These are phyloP conservation scores for Hirtodrosophila histrioides DNA, from an alignment of 2,888 invertebrate species.

Conservation along the genomic window DNA sequence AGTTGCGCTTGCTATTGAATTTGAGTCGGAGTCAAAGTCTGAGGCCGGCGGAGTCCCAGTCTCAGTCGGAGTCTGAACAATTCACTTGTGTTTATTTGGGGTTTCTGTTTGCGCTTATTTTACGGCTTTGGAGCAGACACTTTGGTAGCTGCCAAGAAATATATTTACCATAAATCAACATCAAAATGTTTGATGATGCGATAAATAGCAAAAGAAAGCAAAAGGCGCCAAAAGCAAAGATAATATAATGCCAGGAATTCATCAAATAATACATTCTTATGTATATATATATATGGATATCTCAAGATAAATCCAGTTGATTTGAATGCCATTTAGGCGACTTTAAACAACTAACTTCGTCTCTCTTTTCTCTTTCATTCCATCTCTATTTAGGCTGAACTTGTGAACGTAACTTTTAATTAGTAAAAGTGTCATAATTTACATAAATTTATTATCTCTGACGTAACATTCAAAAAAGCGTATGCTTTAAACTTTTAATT, in stretches of 20 bases:
- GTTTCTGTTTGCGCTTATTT: conserved; percentile 71
- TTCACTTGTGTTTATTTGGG: conserved; percentile 67
- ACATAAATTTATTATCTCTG: conserved; percentile 64
- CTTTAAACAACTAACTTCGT: conserved; percentile 27
- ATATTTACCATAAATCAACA: conserved; percentile 80
- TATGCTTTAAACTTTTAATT: conserved; percentile 74
- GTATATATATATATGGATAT: not conserved
- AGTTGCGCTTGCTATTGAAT: conserved; percentile 12
- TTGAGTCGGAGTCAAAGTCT: conserved; percentile 12
- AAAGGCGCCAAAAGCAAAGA: conserved; percentile 43
- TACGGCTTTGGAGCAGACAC: conserved; percentile 52
- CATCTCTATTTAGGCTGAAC: not conserved
- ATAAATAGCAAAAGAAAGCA: conserved; percentile 71
- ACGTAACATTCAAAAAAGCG: conserved; percentile 27
- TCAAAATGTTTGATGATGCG: conserved; percentile 80
- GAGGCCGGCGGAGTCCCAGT: conserved; percentile 8
- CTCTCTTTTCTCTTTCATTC: not conserved
- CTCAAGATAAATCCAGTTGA: conserved; percentile 7
- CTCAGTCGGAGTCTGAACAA: conserved; percentile 26
- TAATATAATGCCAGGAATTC: conserved; percentile 28
- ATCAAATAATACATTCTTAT: conserved; percentile 33
- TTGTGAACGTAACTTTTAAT: conserved; percentile 54
- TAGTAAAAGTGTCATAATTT: conserved; percentile 69
- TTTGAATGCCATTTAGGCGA: conserved; percentile 7
- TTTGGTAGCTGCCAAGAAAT: conserved; percentile 55